These are phyloP conservation scores for Canis aureus DNA, from an alignment of 2,113 vertebrate species.

Conservation along the genomic window DNA sequence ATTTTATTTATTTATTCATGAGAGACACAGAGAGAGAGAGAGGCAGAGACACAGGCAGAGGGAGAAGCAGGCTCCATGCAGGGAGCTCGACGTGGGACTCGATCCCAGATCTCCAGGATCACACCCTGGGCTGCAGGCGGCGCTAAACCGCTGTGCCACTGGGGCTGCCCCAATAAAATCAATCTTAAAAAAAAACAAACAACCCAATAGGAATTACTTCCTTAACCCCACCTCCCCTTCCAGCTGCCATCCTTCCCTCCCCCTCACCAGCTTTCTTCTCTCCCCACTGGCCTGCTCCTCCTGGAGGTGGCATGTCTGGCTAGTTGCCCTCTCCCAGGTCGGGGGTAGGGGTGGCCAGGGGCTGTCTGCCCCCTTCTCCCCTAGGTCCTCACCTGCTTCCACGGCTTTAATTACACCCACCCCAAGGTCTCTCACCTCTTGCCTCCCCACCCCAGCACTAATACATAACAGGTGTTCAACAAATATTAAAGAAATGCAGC, in stretches of 20 bases:
- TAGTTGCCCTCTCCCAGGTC: background rate
- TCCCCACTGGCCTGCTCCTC: background rate
- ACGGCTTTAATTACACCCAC: background rate
- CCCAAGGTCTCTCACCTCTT: background rate
- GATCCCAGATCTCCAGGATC: no score
- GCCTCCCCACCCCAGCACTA: background rate
- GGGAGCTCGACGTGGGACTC: no score
- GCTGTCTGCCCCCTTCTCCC: no score
- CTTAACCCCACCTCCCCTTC: no score
- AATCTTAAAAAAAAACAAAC: no score
- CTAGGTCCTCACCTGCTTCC: background rate
- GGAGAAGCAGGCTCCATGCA: no score
- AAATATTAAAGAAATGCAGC: background rate
- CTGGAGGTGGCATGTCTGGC: background rate
- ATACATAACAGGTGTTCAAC: rapidly evolving
- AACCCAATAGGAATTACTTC: rapidly evolving
- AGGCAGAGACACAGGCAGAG: no score
- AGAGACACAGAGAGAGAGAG: no score
- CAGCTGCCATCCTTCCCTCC: background rate
- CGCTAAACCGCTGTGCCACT: no score
- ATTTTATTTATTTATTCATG: no score
- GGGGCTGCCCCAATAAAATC: no score
- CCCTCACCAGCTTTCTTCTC: background rate
- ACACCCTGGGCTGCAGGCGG: no score
- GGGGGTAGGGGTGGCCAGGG: background rate